These are phyloP conservation scores for Acheta domesticus DNA, from an alignment of 2,888 invertebrate species.

Conservation along the genomic window DNA sequence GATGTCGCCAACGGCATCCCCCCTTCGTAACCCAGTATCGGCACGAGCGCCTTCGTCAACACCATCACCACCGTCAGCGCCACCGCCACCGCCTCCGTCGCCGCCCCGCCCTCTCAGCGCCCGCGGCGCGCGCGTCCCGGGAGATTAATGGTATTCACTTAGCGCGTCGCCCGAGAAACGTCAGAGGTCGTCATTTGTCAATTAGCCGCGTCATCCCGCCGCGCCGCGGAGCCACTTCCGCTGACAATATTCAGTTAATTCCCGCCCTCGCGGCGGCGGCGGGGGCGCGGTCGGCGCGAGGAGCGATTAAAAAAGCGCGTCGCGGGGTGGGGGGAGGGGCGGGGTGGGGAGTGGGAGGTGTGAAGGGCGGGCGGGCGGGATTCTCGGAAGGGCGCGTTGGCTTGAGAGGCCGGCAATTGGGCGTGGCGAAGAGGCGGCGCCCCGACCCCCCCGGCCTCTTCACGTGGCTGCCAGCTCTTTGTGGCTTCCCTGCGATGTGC, in stretches of 20 bases:
- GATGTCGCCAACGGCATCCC: too few species aligned
- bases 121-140: not conserved
- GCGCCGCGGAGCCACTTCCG: slow-evolving; percentile 6
- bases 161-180: not conserved
- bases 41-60: too few species aligned
- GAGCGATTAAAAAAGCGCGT: not conserved
- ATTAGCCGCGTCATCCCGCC: not conserved
- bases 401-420: not conserved
- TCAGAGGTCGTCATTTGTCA: slow-evolving; percentile 18
- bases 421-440: not conserved
- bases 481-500: too few species aligned
- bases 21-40: too few species aligned
- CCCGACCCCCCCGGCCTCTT: not conserved
- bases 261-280: not conserved
- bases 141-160: slow-evolving; percentile 18
- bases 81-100: not conserved
- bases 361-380: not conserved
- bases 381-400: slow-evolving; percentile 6
- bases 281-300: not conserved
- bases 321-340: not conserved
- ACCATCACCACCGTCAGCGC: not conserved
- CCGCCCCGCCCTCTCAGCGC: not conserved
- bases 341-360: not conserved
- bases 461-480: too few species aligned
- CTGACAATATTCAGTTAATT: slow-evolving; percentile 6